Evolutionary conservation across 53 echinoderm and acorn worm genomes (phyloP).

Genomic region (Stichopus horrens): DNA sequence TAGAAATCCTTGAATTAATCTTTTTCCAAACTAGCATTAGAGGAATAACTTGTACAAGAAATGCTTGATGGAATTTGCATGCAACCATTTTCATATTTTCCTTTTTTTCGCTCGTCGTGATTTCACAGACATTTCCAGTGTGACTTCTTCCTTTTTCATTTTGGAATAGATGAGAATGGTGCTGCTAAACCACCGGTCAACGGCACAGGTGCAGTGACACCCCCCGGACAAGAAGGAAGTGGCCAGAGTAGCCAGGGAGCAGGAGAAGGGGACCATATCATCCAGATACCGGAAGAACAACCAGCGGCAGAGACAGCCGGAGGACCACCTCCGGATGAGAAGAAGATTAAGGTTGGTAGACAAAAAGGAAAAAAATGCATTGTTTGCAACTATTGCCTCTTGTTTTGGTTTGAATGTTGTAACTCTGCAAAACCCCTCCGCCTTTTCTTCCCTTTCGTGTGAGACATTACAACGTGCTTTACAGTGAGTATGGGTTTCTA

Average conservation of each 20-base stretch:
- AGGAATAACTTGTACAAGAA: too few species aligned
- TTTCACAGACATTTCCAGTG: too few species aligned
- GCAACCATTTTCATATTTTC: too few species aligned
- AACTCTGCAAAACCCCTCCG: too few species aligned
- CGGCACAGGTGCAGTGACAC: constrained; percentile 49
- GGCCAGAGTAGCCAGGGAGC: constrained; percentile 78
- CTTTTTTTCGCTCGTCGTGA: too few species aligned
- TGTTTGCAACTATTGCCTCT: neutral
- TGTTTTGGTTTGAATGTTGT: too few species aligned
- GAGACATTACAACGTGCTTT: too few species aligned
- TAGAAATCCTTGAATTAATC: too few species aligned
- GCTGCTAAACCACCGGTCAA: constrained; percentile 43
- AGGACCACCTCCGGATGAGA: constrained; percentile 33
- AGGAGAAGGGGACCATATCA: constrained; percentile 84
- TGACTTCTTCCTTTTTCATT: constrained; percentile 5
- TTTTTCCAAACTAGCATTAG: too few species aligned
- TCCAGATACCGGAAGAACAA: constrained; percentile 89
- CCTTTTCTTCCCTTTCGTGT: too few species aligned
- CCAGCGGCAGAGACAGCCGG: constrained; percentile 29
- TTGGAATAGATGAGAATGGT: constrained; percentile 38
- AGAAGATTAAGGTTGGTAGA: constrained; percentile 73
- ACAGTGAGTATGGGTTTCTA: too few species aligned
- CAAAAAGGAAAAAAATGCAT: neutral
- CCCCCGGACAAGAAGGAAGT: constrained; percentile 54
- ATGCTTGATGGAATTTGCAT: too few species aligned